These are phyloP conservation scores for Deilephila elpenor DNA, from an alignment of 2,888 invertebrate genomes.

Conservation along the genomic window DNA sequence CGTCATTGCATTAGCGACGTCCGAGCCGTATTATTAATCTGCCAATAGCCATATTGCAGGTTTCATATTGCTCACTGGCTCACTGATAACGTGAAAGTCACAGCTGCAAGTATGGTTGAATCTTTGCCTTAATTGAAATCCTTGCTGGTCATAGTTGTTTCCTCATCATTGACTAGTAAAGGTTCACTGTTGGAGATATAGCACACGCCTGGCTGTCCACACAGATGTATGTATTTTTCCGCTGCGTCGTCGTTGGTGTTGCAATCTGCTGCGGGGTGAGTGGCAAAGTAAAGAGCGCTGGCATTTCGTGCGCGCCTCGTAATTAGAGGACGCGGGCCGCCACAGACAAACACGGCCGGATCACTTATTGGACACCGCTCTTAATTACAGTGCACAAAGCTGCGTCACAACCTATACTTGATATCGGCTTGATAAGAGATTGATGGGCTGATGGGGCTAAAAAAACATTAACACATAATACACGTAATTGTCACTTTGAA, in stretches of 20 bases:
- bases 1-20: constrained; percentile 17
- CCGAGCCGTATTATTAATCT: constrained; percentile 6
- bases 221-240: not conserved
- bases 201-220: not conserved
- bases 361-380: not conserved
- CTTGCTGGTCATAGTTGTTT: not conserved
- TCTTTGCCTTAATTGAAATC: not conserved
- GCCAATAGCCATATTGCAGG: not conserved
- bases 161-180: too few species aligned
- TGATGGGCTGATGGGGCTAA: too few species aligned
- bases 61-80: not conserved
- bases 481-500: too few species aligned
- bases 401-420: too few species aligned
- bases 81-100: constrained; percentile 1
- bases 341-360: constrained; percentile 9
- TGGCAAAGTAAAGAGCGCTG: constrained; percentile 19
- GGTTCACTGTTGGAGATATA: too few species aligned
- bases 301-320: constrained; percentile 18
- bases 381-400: not conserved
- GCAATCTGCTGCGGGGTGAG: not conserved
- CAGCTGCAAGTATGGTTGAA: not conserved
- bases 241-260: not conserved
- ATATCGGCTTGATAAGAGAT: too few species aligned
- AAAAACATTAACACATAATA: too few species aligned
- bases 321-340: constrained; percentile 19